phyloP scores from a whole-genome alignment of 1,140 invertebrate genomes.

The Caligus rogercresseyi region DNA sequence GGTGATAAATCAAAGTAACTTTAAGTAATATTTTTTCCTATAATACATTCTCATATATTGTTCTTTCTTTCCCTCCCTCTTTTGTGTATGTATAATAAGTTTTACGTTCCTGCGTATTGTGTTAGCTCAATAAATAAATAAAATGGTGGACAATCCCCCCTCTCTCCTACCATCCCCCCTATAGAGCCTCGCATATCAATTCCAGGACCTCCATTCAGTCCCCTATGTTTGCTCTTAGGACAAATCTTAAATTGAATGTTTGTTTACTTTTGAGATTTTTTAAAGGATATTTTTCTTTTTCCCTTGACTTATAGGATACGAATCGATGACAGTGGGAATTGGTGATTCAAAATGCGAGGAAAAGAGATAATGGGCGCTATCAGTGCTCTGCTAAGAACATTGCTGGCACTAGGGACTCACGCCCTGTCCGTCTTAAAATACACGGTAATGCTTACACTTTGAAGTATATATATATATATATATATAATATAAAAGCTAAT shows the following conservation, averaged over 20 bases:
- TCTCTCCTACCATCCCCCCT: too few species aligned
- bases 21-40: too few species aligned
- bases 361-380: slow-evolving; percentile 7
- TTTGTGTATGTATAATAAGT: neutral
- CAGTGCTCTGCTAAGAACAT: slow-evolving; percentile 11
- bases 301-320: slow-evolving; percentile 9
- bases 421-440: neutral
- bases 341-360: neutral
- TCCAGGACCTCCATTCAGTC: too few species aligned
- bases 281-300: too few species aligned
- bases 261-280: too few species aligned
- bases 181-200: too few species aligned
- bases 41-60: too few species aligned
- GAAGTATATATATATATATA: neutral
- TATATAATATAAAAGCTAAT: neutral
- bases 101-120: neutral
- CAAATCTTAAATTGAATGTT: too few species aligned
- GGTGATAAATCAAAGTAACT: too few species aligned
- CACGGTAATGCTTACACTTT: slow-evolving; percentile 2
- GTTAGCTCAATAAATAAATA: too few species aligned
- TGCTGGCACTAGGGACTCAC: neutral
- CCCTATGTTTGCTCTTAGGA: too few species aligned
- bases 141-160: too few species aligned
- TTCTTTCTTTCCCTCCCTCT: neutral
- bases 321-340: slow-evolving; percentile 13